phyloP scores from a whole-genome alignment of 2,888 invertebrate genomes.

The Antheraea assamensis region DNA sequence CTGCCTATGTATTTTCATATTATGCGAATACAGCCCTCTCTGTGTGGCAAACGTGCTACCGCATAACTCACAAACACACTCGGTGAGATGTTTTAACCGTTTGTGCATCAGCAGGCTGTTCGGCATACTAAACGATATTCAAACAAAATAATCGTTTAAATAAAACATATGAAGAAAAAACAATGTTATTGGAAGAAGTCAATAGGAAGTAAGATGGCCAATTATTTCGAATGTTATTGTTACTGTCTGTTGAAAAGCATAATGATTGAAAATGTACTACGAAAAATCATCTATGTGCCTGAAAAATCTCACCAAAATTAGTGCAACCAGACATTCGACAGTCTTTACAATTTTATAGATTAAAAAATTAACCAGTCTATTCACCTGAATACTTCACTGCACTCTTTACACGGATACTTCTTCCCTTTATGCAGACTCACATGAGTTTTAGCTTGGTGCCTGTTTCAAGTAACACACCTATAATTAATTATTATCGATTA shows the following conservation, averaged over 20 bases:
- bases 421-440: conserved; percentile 46
- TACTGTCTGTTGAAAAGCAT: too few species aligned
- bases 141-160: too few species aligned
- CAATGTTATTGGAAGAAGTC: too few species aligned
- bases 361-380: background rate
- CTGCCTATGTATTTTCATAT: conserved; percentile 40
- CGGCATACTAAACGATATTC: conserved; percentile 37
- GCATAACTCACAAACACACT: conserved; percentile 44
- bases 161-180: too few species aligned
- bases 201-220: too few species aligned
- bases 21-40: conserved; percentile 39
- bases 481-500: background rate
- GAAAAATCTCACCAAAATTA: too few species aligned
- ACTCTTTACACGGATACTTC: conserved; percentile 46
- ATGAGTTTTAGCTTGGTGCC: conserved; percentile 46
- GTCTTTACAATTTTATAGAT: too few species aligned
- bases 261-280: too few species aligned
- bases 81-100: conserved; percentile 39
- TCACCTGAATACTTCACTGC: conserved; percentile 46
- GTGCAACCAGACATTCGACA: too few species aligned
- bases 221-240: too few species aligned
- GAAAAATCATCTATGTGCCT: too few species aligned
- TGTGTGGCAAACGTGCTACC: conserved; percentile 40
- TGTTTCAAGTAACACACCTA: conserved; percentile 28
- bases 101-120: conserved; percentile 46